Conservation (phyloP, 1,140 invertebrate species). For the Drosophila guanche region DNA sequence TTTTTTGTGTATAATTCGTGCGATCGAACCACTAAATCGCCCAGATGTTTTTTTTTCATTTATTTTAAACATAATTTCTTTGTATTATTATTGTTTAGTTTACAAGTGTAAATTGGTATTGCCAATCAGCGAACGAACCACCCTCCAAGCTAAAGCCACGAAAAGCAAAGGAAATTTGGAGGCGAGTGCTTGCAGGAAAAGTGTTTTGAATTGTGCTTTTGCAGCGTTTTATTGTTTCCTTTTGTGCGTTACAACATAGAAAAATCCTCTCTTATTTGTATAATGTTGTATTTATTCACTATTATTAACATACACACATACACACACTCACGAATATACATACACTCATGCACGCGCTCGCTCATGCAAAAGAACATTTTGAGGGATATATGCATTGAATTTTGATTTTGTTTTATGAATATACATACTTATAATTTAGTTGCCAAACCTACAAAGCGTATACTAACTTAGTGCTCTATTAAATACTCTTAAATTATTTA, state of each 20-base stretch:
- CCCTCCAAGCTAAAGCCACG: slow-evolving; percentile 3
- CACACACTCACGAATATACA: slow-evolving; percentile 17
- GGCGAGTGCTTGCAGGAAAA: neutral
- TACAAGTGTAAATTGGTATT: slow-evolving; percentile 23
- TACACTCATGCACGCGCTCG: slow-evolving; percentile 19
- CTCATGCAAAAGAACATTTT: slow-evolving; percentile 26
- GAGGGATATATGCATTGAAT: slow-evolving; percentile 52
- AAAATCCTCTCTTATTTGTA: slow-evolving; percentile 72
- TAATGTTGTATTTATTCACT: slow-evolving; percentile 75
- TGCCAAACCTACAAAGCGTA: slow-evolving; percentile 73
- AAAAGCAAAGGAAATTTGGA: neutral
- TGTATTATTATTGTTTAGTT: slow-evolving; percentile 79
- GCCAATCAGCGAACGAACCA: slow-evolving; percentile 11
- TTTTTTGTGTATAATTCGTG: slow-evolving; percentile 79
- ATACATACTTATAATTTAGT: slow-evolving; percentile 61
- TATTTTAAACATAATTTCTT: slow-evolving; percentile 36
- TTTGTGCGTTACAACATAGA: slow-evolving; percentile 46
- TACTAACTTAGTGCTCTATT: slow-evolving; percentile 77
- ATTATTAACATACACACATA: slow-evolving; percentile 55
- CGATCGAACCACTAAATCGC: slow-evolving; percentile 53
- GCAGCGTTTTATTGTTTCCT: slow-evolving; percentile 51
- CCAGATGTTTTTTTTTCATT: slow-evolving; percentile 34
- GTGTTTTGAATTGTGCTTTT: slow-evolving; percentile 28
- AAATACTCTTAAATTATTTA: slow-evolving; percentile 81
- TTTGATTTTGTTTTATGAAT: slow-evolving; percentile 73